These are phyloP conservation scores for Vulpes ferrilata DNA, from an alignment of 2,113 vertebrate genomes.

Conservation along the genomic window DNA sequence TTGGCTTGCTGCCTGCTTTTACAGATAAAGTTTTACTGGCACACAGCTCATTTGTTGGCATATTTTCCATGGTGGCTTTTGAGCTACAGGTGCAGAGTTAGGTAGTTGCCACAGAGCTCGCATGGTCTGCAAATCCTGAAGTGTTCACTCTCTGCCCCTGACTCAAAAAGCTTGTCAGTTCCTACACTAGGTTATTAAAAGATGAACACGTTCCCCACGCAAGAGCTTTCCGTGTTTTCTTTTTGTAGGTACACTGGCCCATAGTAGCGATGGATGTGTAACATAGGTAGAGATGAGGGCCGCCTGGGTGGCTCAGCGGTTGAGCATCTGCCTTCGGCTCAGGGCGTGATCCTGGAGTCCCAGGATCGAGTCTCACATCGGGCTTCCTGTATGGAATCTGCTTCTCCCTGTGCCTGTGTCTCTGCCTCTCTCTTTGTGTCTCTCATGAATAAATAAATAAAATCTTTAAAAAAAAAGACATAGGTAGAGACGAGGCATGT, in stretches of 20 bases:
- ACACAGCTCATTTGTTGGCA: fast-evolving
- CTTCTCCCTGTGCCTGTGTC: no score
- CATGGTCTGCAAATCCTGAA: not conserved
- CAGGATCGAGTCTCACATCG: no score
- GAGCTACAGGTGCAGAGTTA: not conserved
- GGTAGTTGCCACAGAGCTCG: not conserved
- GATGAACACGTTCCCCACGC: not conserved
- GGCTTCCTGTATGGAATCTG: no score
- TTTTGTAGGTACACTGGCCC: not conserved
- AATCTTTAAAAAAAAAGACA: no score
- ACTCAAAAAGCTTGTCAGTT: no score
- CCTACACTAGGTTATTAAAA: fast-evolving
- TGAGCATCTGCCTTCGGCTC: no score
- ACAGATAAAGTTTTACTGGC: not conserved
- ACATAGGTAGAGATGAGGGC: no score
- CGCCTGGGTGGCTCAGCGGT: no score
- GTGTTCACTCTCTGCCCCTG: not conserved
- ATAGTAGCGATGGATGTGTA: fast-evolving
- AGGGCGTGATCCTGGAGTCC: no score
- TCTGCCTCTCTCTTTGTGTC: no score
- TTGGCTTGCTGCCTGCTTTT: not conserved
- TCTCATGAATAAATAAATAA: no score
- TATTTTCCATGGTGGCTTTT: fast-evolving
- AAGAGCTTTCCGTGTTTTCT: not conserved
- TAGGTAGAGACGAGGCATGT: no score